Percentiles rank a stretch among this genome's conserved stretches.
phyloP scores from a whole-genome alignment of 2,113 vertebrate genomes.

The Nesogale talazaci region DNA sequence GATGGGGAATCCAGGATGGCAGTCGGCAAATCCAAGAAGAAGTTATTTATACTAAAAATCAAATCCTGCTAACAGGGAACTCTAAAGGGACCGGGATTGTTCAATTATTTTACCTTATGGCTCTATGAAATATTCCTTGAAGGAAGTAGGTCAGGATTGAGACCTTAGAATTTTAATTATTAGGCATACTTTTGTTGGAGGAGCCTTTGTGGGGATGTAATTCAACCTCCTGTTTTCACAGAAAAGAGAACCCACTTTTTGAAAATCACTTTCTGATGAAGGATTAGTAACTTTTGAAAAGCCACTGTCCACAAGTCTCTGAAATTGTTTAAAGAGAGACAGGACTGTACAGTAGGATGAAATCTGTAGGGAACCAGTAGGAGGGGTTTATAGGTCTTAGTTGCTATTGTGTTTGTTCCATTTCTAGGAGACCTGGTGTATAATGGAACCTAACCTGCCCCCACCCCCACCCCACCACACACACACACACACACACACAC shows the following conservation, averaged over 20 bases:
- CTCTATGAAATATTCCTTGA: conserved; percentile 48
- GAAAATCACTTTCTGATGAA: conserved; percentile 54
- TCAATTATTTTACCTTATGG: conserved; percentile 69
- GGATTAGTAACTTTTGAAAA: background rate
- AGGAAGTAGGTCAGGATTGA: conserved; percentile 51
- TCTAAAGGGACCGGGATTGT: conserved; percentile 45
- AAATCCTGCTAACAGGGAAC: conserved; percentile 53
- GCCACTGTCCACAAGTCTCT: background rate
- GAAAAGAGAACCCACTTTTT: conserved; percentile 45
- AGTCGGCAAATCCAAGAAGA: conserved; percentile 54
- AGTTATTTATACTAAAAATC: conserved; percentile 70
- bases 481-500: too few species aligned
- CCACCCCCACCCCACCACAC: too few species aligned
- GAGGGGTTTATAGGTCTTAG: background rate
- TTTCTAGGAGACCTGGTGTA: background rate
- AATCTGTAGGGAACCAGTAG: background rate
- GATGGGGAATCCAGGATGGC: conserved; percentile 13
- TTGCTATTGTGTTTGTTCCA: background rate
- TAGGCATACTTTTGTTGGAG: conserved; percentile 32
- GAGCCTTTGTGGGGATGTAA: background rate
- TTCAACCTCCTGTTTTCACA: conserved; percentile 46
- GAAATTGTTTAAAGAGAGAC: background rate
- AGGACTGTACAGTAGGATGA: background rate
- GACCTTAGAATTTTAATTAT: conserved; percentile 54
- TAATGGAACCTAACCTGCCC: background rate